These are phyloP conservation scores for Agapostemon virescens DNA, from an alignment of 2,888 invertebrate genomes.

Conservation along the genomic window DNA sequence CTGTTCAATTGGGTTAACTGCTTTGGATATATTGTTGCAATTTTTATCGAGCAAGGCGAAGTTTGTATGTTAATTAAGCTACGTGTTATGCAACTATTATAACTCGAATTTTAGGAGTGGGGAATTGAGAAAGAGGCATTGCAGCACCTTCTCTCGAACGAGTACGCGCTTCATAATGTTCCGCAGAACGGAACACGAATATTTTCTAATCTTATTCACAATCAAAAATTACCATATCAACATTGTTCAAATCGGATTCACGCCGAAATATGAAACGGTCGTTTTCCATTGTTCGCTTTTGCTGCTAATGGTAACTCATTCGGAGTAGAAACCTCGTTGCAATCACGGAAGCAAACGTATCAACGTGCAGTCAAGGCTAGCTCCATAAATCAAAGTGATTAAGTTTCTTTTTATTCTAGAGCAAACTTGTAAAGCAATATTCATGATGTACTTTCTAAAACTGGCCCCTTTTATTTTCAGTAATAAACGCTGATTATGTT, in stretches of 20 bases:
- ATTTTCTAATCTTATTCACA: not conserved
- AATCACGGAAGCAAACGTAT: not conserved
- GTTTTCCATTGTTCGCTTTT: not conserved
- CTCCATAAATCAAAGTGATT: slow-evolving; percentile 1
- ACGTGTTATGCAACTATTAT: too few relatives aligned
- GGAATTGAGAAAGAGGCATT: too few relatives aligned
- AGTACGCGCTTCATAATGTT: too few relatives aligned
- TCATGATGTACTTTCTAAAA: not conserved
- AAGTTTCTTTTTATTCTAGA: slow-evolving; percentile 1
- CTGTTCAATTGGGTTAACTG: too few relatives aligned
- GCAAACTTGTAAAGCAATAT: not conserved
- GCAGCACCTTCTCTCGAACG: too few relatives aligned
- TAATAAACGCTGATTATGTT: not conserved
- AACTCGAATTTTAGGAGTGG: too few relatives aligned
- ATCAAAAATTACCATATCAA: accelerated
- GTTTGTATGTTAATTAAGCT: too few relatives aligned
- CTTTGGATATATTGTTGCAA: too few relatives aligned
- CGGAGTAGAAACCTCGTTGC: not conserved
- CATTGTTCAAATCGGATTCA: too few relatives aligned
- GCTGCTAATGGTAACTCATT: not conserved
- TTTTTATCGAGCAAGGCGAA: too few relatives aligned
- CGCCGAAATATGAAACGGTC: not conserved
- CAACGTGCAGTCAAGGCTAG: not conserved
- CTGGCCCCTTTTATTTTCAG: not conserved
- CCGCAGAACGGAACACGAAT: too few relatives aligned